Evolutionary conservation across 2,113 vertebrate species (phyloP).

Genomic region (Pedionomus torquatus): DNA sequence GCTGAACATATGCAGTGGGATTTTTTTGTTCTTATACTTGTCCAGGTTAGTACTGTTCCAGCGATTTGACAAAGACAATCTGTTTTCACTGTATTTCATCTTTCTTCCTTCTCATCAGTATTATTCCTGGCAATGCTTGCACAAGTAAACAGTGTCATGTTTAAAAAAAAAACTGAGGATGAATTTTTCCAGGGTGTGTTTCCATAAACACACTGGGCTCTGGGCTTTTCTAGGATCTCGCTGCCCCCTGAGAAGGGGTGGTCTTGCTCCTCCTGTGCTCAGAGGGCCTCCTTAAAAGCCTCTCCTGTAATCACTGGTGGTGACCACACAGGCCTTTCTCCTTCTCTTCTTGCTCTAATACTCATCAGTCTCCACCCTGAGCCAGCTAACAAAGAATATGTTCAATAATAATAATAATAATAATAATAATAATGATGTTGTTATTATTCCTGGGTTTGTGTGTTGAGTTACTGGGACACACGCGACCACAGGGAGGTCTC

Average conservation of each 20-base stretch:
- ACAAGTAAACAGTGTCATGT: background rate
- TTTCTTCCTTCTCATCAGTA: background rate
- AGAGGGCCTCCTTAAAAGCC: background rate
- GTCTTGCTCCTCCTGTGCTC: background rate
- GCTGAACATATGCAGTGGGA: background rate
- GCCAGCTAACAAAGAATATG: background rate
- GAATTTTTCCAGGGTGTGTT: background rate
- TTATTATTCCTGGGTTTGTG: background rate
- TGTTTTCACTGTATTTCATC: background rate
- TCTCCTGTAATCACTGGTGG: background rate
- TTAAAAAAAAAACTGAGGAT: background rate
- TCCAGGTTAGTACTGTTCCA: background rate
- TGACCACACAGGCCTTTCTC: background rate
- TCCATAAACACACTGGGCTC: background rate
- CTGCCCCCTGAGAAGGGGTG: background rate
- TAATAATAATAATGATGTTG: no score
- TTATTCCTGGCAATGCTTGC: background rate
- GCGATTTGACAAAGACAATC: background rate
- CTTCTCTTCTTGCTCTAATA: background rate
- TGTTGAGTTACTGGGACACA: background rate
- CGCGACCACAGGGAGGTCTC: background rate
- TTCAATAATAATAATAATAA: no score
- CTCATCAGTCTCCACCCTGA: fast-evolving
- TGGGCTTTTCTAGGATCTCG: background rate
- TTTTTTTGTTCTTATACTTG: background rate